Evolutionary conservation across 1,140 invertebrate genomes (phyloP).

Genomic region (Aphaenogaster ashmeadi): DNA sequence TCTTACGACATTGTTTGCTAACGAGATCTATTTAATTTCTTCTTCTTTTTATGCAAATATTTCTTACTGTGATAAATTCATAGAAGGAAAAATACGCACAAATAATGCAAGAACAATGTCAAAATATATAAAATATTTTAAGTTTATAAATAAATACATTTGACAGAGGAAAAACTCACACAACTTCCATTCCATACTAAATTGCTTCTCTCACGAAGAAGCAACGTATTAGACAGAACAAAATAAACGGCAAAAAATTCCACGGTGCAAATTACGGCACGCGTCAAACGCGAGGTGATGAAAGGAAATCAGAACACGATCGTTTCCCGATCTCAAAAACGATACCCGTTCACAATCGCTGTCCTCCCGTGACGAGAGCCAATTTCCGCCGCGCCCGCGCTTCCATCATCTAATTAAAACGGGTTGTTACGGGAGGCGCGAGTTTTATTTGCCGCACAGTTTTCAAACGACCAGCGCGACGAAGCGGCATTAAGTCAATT

Average conservation of each 20-base stretch:
- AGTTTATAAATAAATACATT: neutral
- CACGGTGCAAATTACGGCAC: neutral
- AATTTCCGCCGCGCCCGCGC: constrained; percentile 29
- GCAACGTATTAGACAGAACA: neutral
- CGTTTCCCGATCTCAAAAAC: constrained; percentile 23
- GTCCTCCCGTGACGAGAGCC: constrained; percentile 28
- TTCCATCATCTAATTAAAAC: constrained; percentile 39
- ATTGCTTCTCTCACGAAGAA: neutral
- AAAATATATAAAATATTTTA: neutral
- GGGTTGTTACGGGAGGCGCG: neutral
- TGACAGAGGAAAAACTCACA: neutral
- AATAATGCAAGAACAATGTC: neutral
- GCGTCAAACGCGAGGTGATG: neutral
- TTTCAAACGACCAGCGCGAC: neutral
- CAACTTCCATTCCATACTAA: neutral
- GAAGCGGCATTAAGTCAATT: constrained; percentile 40
- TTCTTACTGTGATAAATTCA: neutral
- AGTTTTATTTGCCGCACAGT: constrained; percentile 25
- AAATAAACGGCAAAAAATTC: neutral
- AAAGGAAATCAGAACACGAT: constrained; percentile 11
- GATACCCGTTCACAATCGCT: neutral
- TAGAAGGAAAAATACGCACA: neutral
- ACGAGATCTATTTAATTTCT: neutral
- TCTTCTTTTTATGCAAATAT: neutral
- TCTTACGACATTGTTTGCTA: neutral